Base-by-base conservation (phyloP, 2,113 vertebrate genomes). In the Castor canadensis region DNA sequence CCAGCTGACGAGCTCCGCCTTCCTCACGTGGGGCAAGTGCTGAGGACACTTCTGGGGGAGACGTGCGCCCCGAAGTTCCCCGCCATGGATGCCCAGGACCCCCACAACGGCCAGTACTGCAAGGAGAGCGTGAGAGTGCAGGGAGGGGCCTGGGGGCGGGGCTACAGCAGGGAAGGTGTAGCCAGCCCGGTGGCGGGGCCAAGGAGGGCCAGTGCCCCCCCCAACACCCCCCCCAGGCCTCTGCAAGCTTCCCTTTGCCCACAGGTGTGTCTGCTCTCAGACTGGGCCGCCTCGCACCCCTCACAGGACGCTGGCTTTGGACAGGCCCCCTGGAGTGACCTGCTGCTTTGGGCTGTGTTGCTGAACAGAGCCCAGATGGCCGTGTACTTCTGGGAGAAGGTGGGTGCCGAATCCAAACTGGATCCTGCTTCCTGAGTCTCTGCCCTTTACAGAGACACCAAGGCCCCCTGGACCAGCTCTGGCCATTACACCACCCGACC, bases 351-450 rank as follows among this genome's bases (percentile, higher is more conserved):
- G 99, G 99, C 99, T 0, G 95, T 99, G 64, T 96, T 99, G 6
- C 98, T 99, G 94, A 99, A 99, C 97, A 98, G 98, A 28, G 96
- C 97, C 5, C 98, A 99, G 91, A 99, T 99, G 99, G 98, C 99
- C 16, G 22, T 98, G 60, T 99, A 98, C 96, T 99, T 99, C 98
- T 99, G 99, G 99, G 99, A 99, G 97, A 99, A 99, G 98, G 99
- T 99, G 97, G 98, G 96, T 45, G 20, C 32, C 3, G 72, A 0
- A 32, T 6, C 9, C 19, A 5, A 0, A 54, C 80, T n/a, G 35
- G 12, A 15, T 12, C 19, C 43, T 52, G 1, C 9, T 24, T 4
- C 30, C 22, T 6, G 2, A 28, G 1, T 28, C 38, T 72, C 43
- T 26, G 58, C 8, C 62, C 64, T 72, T 72, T 47, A 35, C 32